A percentile compares a stretch with the other conserved stretches of the same genome.
Evolutionary conservation across 2,888 invertebrate genomes (phyloP).

Genomic region (Macrophya annulata): DNA sequence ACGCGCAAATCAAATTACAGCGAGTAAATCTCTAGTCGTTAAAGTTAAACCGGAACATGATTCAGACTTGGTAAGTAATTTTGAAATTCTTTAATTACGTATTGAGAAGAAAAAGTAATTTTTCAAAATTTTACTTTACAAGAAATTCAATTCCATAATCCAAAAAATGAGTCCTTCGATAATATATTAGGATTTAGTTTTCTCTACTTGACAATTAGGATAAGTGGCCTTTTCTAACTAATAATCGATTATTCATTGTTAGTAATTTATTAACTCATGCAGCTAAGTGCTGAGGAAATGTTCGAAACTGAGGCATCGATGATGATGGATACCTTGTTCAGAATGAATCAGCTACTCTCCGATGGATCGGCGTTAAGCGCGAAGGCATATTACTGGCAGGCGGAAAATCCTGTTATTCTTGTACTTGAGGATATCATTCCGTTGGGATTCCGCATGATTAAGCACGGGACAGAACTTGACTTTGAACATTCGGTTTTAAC

Average conservation of each 20-base stretch:
- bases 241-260: not conserved
- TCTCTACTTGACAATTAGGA: not conserved
- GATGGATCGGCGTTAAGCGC: conserved; percentile 26
- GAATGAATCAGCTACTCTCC: conserved; percentile 40
- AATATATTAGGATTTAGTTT: not conserved
- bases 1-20: conserved; percentile 20
- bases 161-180: not conserved
- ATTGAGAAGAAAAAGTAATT: not conserved
- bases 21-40: conserved; percentile 8
- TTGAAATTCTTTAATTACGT: not conserved
- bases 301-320: conserved; percentile 41
- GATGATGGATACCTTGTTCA: conserved; percentile 24
- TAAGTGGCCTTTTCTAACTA: conserved; percentile 1
- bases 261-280: not conserved
- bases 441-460: conserved; percentile 79
- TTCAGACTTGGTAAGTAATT: conserved; percentile 1
- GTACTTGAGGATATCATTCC: conserved; percentile 80
- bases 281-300: not conserved
- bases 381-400: conserved; percentile 12
- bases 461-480: conserved; percentile 79
- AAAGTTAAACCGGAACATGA: conserved; percentile 5
- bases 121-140: not conserved
- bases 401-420: conserved; percentile 16
- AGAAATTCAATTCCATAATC: conserved; percentile 3
- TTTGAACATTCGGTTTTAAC: conserved; percentile 79